Evolutionary conservation across 2,888 invertebrate genomes (phyloP).

Genomic region (Luffia ferchaultella): DNA sequence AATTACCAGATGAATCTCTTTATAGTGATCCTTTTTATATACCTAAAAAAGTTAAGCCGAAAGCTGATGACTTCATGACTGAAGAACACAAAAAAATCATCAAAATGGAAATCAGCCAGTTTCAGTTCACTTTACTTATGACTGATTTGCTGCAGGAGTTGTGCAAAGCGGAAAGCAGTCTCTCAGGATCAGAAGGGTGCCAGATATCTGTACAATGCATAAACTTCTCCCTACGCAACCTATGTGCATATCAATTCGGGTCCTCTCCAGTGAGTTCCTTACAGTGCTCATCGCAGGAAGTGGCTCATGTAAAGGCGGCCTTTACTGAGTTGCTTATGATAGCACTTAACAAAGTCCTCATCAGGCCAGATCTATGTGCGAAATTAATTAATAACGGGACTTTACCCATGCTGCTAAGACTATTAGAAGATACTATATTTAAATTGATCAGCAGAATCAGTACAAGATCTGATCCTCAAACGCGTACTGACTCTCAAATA

Average conservation of each 20-base stretch:
- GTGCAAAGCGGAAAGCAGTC: slow-evolving; percentile 57
- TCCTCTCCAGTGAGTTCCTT: slow-evolving; percentile 37
- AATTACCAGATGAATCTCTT: slow-evolving; percentile 38
- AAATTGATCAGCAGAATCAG: slow-evolving; percentile 21
- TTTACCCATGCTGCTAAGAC: slow-evolving; percentile 66
- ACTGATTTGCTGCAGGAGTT: slow-evolving; percentile 63
- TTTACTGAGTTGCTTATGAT: slow-evolving; percentile 65
- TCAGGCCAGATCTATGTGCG: slow-evolving; percentile 59
- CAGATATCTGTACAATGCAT: slow-evolving; percentile 66
- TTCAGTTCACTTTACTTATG: slow-evolving; percentile 65
- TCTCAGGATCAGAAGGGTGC: slow-evolving; percentile 58
- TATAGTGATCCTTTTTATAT: slow-evolving; percentile 35
- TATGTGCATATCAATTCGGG: slow-evolving; percentile 69
- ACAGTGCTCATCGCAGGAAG: slow-evolving; percentile 34
- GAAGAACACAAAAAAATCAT: slow-evolving; percentile 60
- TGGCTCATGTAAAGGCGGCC: slow-evolving; percentile 59
- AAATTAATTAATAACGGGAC: slow-evolving; percentile 68
- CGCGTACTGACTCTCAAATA: slow-evolving; percentile 22
- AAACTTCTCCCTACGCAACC: slow-evolving; percentile 66
- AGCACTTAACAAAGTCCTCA: slow-evolving; percentile 61
- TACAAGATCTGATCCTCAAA: neutral
- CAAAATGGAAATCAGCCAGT: slow-evolving; percentile 54
- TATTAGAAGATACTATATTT: slow-evolving; percentile 64
- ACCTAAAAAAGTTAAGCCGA: slow-evolving; percentile 44
- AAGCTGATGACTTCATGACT: slow-evolving; percentile 60